Base-by-base conservation (phyloP, 2,113 vertebrate species). In the Otolemur garnettii region DNA sequence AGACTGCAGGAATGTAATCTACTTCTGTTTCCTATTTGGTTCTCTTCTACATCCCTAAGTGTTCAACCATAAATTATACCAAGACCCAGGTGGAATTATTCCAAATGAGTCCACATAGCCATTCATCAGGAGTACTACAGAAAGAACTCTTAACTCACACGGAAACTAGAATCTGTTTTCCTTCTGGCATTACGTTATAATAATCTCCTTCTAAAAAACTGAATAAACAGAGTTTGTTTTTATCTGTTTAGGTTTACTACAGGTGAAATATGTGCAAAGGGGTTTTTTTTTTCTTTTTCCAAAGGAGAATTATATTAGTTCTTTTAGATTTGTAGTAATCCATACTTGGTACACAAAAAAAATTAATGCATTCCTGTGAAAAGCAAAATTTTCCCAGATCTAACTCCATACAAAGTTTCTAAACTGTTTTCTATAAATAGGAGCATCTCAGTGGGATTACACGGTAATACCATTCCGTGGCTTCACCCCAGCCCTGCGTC, bases 321-420 rank as follows among this genome's bases (percentile, higher is more conserved):
- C 55, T 83, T 93, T 96, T 94, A 87, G 59, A 90, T 22, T 91
- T 96, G 22, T 19, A 90, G 21, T 68, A 85, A 87, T 68, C 62
- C 7, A 55, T 21, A 71, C 1, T 71, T 75, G 22, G 19, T 71
- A 26, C 7, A 93, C 45, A 50, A 50, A 91, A 91, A 72, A 77
- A 38, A 66, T 57, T 50, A 79, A 75, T 38, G 3, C 18, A 69
- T 66, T 88, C 42, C 35, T 33, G 3, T 55, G 55, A n/a, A 87
- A 92, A 90, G 55, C 59, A n/a, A 93, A 71, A 86, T 64, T 83
- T 86, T 50, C 69, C 35, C 15, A 82, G 53, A 50, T 8, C 12
- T 13, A 90, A 57, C 7, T 72, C 33, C 30, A 78, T 53, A 21
- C 15, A 81, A 92, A 82, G 42, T 30, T 83, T 92, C 72, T 35